These are phyloP conservation scores for Electrophaes corylata DNA, from an alignment of 2,888 invertebrate genomes.

Conservation along the genomic window DNA sequence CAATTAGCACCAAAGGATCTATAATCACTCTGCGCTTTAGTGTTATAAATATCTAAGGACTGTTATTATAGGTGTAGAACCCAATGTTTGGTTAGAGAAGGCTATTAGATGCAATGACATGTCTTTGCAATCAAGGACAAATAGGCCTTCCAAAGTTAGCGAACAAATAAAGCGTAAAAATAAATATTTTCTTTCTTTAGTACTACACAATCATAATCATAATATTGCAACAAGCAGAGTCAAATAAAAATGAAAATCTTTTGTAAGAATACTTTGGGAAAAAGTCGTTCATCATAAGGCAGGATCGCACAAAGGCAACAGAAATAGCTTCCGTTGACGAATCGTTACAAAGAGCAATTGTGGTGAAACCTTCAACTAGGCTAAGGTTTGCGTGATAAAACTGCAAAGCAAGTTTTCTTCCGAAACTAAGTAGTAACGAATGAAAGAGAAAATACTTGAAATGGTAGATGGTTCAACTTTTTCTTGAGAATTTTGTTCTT, in stretches of 20 bases:
- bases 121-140: too few species aligned
- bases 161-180: too few species aligned
- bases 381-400: conserved; percentile 12
- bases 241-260: conserved; percentile 1
- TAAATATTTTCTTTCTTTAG: too few species aligned
- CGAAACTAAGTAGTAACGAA: background rate
- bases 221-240: background rate
- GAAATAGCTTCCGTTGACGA: conserved; percentile 22
- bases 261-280: conserved; percentile 1
- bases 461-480: too few species aligned
- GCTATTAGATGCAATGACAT: too few species aligned
- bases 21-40: too few species aligned
- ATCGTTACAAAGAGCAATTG: conserved; percentile 12
- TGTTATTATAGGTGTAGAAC: too few species aligned
- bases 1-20: too few species aligned
- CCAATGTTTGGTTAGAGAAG: too few species aligned
- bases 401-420: background rate
- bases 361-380: conserved; percentile 14
- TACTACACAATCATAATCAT: background rate
- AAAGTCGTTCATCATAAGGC: conserved; percentile 23
- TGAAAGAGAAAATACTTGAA: background rate
- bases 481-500: too few species aligned
- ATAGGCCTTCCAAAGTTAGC: too few species aligned
- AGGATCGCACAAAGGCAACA: conserved; percentile 12
- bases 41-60: too few species aligned